phyloP scores from a whole-genome alignment of 1,140 invertebrate species.

The Anthonomus grandis region DNA sequence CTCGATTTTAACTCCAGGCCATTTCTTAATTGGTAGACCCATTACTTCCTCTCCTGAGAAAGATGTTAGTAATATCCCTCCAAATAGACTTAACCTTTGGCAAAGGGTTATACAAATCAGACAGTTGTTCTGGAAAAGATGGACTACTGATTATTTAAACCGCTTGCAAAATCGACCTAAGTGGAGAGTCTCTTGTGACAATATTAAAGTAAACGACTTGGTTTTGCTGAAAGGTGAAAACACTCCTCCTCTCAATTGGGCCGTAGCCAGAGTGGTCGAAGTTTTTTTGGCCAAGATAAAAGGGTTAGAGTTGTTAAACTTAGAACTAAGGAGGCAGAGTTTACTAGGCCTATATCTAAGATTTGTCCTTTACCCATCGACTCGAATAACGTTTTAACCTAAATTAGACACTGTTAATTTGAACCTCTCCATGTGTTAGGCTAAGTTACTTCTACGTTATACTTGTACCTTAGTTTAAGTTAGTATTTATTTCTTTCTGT shows the following conservation, averaged over 20 bases:
- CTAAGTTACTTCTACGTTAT: too few relatives aligned
- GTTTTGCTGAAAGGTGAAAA: slow-evolving; percentile 46
- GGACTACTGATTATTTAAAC: slow-evolving; percentile 35
- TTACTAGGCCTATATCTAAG: slow-evolving; percentile 1
- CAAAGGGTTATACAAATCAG: background rate
- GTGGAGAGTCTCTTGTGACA: slow-evolving; percentile 18
- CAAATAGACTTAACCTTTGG: slow-evolving; percentile 23
- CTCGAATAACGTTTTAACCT: too few relatives aligned
- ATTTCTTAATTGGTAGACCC: slow-evolving; percentile 46
- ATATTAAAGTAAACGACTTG: slow-evolving; percentile 31
- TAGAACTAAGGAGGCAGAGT: slow-evolving; percentile 10
- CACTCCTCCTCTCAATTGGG: slow-evolving; percentile 42
- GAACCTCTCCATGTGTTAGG: too few relatives aligned
- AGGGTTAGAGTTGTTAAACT: slow-evolving; percentile 11
- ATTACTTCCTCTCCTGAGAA: slow-evolving; percentile 31
- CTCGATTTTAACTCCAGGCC: slow-evolving; percentile 40
- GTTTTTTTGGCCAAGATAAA: background rate
- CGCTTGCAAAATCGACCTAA: slow-evolving; percentile 28
- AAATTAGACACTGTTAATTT: too few relatives aligned
- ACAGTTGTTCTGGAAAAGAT: slow-evolving; percentile 36
- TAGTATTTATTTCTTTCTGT: too few relatives aligned
- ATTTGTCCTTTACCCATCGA: slow-evolving; percentile 13
- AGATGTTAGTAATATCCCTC: slow-evolving; percentile 5
- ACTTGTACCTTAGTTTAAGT: too few relatives aligned
- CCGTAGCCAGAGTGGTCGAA: slow-evolving; percentile 26